Evolutionary conservation across 2,113 vertebrate species (phyloP).

Genomic region (Dasyornis broadbenti): DNA sequence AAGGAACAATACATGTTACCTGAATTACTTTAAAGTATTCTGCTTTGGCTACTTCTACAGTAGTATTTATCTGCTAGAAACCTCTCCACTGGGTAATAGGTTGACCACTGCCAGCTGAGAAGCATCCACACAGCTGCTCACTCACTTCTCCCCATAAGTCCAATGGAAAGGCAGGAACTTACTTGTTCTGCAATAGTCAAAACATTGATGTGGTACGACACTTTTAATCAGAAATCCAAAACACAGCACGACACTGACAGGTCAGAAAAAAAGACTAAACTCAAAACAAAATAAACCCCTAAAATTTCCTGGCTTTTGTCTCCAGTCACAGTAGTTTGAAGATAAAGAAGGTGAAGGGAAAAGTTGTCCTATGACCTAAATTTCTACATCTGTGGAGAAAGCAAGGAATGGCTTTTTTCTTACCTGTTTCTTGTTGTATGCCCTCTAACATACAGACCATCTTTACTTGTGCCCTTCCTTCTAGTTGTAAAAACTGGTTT

Average conservation of each 20-base stretch:
- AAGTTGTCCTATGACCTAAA: not conserved
- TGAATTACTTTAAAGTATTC: not conserved
- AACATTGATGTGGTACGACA: not conserved
- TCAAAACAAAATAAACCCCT: not conserved
- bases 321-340: not conserved
- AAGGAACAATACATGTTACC: not conserved
- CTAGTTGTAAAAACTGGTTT: not conserved
- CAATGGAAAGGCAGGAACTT: not conserved
- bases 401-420: not conserved
- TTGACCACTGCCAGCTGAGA: not conserved
- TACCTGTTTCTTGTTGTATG: not conserved
- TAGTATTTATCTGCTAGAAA: not conserved
- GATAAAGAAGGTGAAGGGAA: not conserved
- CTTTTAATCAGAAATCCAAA: not conserved
- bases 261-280: not conserved
- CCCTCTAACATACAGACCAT: not conserved
- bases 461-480: not conserved
- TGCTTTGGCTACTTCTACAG: not conserved
- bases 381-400: not conserved
- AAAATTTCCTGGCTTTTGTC: not conserved
- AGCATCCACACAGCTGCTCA: rapidly evolving
- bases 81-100: not conserved
- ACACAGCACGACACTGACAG: not conserved
- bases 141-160: not conserved
- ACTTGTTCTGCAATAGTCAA: not conserved